A percentile compares a stretch with the other conserved stretches of the same genome.
Evolutionary conservation across 2,888 invertebrate genomes (phyloP).

Genomic region (Heteropelma amictum): DNA sequence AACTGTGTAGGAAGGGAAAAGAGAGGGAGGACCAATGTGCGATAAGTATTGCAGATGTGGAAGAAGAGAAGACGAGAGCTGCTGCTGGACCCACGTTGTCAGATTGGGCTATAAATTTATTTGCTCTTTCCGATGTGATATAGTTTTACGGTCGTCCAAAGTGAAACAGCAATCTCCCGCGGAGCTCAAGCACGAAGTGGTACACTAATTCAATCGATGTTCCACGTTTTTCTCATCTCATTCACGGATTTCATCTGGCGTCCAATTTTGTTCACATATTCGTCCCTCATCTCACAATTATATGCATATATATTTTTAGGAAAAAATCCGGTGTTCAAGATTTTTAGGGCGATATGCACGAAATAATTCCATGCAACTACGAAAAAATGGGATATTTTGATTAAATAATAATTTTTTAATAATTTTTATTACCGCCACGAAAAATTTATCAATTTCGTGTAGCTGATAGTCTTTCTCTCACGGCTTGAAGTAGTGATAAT

Average conservation of each 20-base stretch:
- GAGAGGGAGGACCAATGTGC: neutral
- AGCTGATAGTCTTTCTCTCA: too few relatives aligned
- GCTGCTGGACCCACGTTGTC: conserved; percentile 63
- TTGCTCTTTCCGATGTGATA: conserved; percentile 72
- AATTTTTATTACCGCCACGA: too few relatives aligned
- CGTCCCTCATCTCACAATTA: too few relatives aligned
- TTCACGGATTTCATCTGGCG: conserved; percentile 1
- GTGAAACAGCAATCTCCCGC: conserved; percentile 59
- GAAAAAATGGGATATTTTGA: too few relatives aligned
- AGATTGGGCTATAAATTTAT: conserved; percentile 75
- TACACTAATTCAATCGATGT: conserved; percentile 5
- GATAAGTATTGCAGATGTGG: too few relatives aligned
- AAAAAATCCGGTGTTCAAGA: conserved; percentile 1
- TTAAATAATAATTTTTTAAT: too few relatives aligned
- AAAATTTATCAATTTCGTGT: too few relatives aligned
- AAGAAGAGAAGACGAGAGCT: conserved; percentile 17
- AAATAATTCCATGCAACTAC: too few relatives aligned
- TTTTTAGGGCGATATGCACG: too few relatives aligned
- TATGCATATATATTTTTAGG: neutral
- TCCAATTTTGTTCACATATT: too few relatives aligned
- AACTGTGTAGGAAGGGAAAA: neutral
- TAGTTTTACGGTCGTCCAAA: conserved; percentile 71
- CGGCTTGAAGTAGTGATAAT: too few relatives aligned
- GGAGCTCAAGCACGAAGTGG: conserved; percentile 33
- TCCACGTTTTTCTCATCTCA: conserved; percentile 10